phyloP scores from a whole-genome alignment of 2,113 vertebrate genomes.

The Leucoraja erinaceus region DNA sequence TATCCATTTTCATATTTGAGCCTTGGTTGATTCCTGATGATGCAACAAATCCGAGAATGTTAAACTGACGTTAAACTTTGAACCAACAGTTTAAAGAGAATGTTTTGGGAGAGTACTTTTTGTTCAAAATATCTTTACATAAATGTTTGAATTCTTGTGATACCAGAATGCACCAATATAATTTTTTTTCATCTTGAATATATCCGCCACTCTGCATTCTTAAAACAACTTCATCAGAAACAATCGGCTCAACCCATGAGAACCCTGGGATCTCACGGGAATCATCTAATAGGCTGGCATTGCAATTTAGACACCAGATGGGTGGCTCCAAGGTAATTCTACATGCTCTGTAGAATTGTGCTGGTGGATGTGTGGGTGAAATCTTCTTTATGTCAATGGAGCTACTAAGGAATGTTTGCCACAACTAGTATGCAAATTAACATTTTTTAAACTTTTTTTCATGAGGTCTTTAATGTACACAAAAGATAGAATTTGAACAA shows the following conservation, averaged over 20 bases:
- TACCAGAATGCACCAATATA: neutral
- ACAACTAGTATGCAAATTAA: neutral
- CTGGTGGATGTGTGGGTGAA: neutral
- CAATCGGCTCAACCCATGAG: neutral
- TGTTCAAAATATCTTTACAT: neutral
- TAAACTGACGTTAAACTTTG: neutral
- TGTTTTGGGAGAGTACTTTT: neutral
- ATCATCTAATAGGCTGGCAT: neutral
- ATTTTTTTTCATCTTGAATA: neutral
- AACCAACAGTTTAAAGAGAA: neutral
- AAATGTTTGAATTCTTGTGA: too few species aligned
- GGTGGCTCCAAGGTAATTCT: neutral
- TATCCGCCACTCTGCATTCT: neutral
- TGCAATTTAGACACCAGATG: neutral
- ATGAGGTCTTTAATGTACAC: neutral
- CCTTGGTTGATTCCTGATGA: neutral
- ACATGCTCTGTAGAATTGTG: neutral
- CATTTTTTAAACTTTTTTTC: neutral
- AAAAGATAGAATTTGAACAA: neutral
- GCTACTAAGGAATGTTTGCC: neutral
- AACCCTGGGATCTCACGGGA: neutral
- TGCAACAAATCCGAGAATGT: neutral
- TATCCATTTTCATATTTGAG: neutral
- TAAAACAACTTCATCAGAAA: neutral
- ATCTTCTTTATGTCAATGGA: neutral